Base-by-base conservation (phyloP, 2,113 vertebrate genomes). In the Thunnus thynnus region DNA sequence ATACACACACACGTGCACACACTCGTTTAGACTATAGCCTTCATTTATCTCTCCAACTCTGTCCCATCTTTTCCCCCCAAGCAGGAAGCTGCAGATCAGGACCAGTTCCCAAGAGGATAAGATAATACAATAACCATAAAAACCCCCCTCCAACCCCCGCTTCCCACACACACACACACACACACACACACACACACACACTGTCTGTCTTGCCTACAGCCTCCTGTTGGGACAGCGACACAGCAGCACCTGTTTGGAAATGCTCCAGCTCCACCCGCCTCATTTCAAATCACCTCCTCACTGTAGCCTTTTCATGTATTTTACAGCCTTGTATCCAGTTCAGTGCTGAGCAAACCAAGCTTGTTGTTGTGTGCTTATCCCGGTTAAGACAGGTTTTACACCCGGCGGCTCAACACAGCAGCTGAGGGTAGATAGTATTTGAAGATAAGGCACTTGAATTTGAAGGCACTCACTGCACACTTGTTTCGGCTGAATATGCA, bases 231-330 rank as follows among this genome's bases (percentile, higher is more conserved):
- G 76, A 84, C 13, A 1, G 50, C 55, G 13, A 70, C n/a, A 55
- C 79, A 68, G 76, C 66, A 88, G 82, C 92, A 94, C 91, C 91
- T 93, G 91, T 90, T 93, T 93, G 89, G 91, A 92, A 58, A 52
- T 14, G 1, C 72, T 93, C 91, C 90, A 89, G 77, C 76, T 85
- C 70, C 52, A 1, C 82, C 81, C 67, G 61, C 36, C 84, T 86
- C 17, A 1, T 72, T 86, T 86, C 36, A 60, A 60, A 79, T 84
- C 78, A 51, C 78, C 83, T 79, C 54, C 54, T 46, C 46, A 13
- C 84, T 88, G 75, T 52, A 61, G 67, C 66, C 86, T 58, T 86
- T 85, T 88, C 74, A 85, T 88, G 78, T 74, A 41, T 84, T 92
- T 92, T 84, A 78, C 86, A 81, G 41, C 70, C 84, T 71, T 80